phyloP scores from a whole-genome alignment of 2,888 invertebrate species.

The Aphodius granarius region DNA sequence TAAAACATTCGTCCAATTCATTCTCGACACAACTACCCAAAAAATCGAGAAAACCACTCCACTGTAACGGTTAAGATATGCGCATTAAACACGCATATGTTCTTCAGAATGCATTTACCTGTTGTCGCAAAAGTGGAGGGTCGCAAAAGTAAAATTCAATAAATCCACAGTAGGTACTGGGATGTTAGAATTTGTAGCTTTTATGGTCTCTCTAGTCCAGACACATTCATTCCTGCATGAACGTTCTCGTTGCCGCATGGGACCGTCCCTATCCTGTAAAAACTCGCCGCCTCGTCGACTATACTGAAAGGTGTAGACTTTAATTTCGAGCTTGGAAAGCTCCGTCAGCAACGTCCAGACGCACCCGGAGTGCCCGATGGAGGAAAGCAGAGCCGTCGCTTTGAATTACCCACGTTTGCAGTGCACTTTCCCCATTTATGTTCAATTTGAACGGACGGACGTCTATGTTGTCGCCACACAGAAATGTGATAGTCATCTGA shows the following conservation, averaged over 20 bases:
- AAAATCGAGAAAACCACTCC: background rate
- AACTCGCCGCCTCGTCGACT: background rate
- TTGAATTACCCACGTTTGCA: background rate
- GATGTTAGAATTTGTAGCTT: background rate
- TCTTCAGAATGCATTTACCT: background rate
- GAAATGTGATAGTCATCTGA: too few species aligned
- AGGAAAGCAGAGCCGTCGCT: background rate
- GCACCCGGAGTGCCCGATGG: background rate
- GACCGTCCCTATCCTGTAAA: background rate
- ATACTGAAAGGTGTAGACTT: background rate
- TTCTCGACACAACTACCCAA: background rate
- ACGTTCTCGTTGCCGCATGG: background rate
- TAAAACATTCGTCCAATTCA: background rate
- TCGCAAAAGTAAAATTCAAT: background rate
- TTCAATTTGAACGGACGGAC: background rate
- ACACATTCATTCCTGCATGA: background rate
- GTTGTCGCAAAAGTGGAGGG: background rate
- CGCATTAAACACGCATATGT: background rate
- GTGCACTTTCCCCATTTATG: background rate
- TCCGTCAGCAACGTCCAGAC: background rate
- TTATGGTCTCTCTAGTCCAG: background rate
- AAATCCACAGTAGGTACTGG: background rate
- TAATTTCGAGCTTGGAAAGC: background rate
- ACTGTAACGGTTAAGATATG: background rate
- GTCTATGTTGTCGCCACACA: background rate